These are phyloP conservation scores for Aythya baeri DNA, from an alignment of 2,113 vertebrate species.

Conservation along the genomic window DNA sequence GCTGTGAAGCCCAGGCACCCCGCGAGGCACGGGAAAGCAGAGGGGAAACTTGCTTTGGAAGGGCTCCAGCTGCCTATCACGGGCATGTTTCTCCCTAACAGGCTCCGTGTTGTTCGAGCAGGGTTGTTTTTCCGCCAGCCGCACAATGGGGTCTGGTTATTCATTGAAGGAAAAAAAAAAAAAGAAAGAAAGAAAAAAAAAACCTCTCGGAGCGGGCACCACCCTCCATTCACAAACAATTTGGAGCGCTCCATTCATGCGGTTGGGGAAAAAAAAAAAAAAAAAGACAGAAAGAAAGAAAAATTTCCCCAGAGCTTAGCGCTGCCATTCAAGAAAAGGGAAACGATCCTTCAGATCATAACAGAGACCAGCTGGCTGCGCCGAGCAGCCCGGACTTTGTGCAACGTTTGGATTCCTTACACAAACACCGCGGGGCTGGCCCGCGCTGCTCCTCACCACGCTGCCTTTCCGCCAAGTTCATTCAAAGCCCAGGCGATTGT, in stretches of 20 bases:
- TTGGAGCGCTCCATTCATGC: conserved; percentile 77
- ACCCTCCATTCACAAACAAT: conserved; percentile 84
- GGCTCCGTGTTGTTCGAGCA: conserved; percentile 76
- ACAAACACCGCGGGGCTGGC: conserved; percentile 57
- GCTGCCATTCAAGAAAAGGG: conserved; percentile 63
- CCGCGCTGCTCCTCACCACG: not conserved
- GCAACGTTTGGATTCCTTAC: conserved; percentile 75
- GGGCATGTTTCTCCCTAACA: conserved; percentile 74
- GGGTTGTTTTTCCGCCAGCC: conserved; percentile 77
- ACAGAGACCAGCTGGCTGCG: conserved; percentile 75
- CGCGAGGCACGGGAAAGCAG: conserved; percentile 53
- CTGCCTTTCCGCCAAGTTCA: not conserved
- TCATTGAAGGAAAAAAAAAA: conserved; percentile 58
- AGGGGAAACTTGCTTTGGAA: conserved; percentile 78
- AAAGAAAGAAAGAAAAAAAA: not conserved
- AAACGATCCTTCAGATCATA: conserved; percentile 63
- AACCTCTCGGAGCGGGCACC: conserved; percentile 69
- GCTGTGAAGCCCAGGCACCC: conserved; percentile 43
- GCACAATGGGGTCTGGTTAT: conserved; percentile 82
- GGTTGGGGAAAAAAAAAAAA: not conserved
- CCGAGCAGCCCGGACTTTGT: conserved; percentile 38
- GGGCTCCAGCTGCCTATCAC: conserved; percentile 73
- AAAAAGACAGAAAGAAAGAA: not conserved
- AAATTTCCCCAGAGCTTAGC: conserved; percentile 46
- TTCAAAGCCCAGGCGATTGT: conserved; percentile 11